Base-by-base conservation (phyloP, 2,113 vertebrate species). In the Phrynocephalus versicolor region DNA sequence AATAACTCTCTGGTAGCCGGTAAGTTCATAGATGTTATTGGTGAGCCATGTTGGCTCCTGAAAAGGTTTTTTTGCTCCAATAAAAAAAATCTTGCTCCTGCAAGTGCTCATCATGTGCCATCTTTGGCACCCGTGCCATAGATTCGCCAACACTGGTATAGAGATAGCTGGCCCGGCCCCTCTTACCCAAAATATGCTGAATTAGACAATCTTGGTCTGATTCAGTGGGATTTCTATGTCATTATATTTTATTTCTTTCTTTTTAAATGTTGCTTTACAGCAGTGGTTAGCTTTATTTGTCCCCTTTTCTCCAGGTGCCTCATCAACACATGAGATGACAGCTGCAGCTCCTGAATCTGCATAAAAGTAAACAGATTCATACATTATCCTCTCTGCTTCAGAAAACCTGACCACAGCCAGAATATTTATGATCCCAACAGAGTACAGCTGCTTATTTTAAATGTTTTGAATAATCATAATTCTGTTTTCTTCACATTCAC, bases 381-480 rank as follows among this genome's bases (percentile, higher is more conserved):
- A 19, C 64, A 10, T 45, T 81, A 73, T 79, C 55, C 25, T 30
- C 14, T 39, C 55, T 60, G 16, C 30, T 35, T 64, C 10, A 83
- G 37, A 57, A 64, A 35, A 45, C 15, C 58, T 83, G 39, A 75
- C 71, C 84, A 74, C 25, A 35, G 70, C 33, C 3, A 12, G 57
- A 57, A 71, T 82, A 39, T 14, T 58, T 41, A 23, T 60, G 21
- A 79, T 33, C 65, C 37, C 57, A 33, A 41, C 39, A 79, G 55
- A 58, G 69, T 79, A 39, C 60, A 81, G 69, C 78, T 85, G 55
- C 23, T 70, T 73, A 13, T 33, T 70, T 39, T 21, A 72, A 85
- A 85, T 81, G 58, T 73, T 86, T 81, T 81, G 78, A 86, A 80
- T 86, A 73, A 73, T 74, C 69, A 80, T 37, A 57, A 65, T 15